Base-by-base conservation (phyloP, 2,888 invertebrate genomes). In the Embidobia sp. region DNA sequence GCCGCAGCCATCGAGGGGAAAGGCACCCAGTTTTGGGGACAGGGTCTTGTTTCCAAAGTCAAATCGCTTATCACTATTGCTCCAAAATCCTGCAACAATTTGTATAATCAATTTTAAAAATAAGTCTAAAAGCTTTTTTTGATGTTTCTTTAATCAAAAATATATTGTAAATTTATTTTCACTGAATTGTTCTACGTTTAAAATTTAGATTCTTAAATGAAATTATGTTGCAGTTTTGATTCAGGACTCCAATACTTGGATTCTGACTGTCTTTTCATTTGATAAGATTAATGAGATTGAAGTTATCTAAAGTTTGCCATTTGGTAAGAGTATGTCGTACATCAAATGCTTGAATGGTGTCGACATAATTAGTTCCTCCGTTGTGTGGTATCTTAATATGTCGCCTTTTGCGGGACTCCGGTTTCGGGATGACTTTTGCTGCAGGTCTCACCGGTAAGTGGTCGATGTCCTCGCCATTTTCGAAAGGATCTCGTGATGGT, bases 1-100 rank as follows among this genome's bases (percentile, higher is more conserved):
- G 19, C 59, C 1, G 29, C 63, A 26, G 63, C 18, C 44, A 67
- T 16, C 7, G 11, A 31, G 2, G 64, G 53, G 22, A 69, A 7
- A 2, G 80, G 79, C 4, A 33, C 40, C 48, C 77, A 66, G 8
- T 83, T 82, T 44, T 82, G 84, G 1, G 84, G 85, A 80, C 92
- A 92, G 0, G 92, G 92, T 76, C 92, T 89, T 0, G 92, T 92
- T 57, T 92, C 90, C 13, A 92, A 78, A 22, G 88, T 89, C 37
- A 92, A 85, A 83, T 93, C 92, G 44, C 91, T 91, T 81, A 93
- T 90, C 0, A 91, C 91, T 4, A 91, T 84, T 11, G 91, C 87
- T 7, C 92, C 92, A 75, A 91, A 90, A 81, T 90, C 90, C 91
- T 92, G 78, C 73, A 88, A 87, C 73, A 72, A 85, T 22, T 18